Base-by-base conservation (phyloP, 1,140 invertebrate species). In the Brachionus rubens region DNA sequence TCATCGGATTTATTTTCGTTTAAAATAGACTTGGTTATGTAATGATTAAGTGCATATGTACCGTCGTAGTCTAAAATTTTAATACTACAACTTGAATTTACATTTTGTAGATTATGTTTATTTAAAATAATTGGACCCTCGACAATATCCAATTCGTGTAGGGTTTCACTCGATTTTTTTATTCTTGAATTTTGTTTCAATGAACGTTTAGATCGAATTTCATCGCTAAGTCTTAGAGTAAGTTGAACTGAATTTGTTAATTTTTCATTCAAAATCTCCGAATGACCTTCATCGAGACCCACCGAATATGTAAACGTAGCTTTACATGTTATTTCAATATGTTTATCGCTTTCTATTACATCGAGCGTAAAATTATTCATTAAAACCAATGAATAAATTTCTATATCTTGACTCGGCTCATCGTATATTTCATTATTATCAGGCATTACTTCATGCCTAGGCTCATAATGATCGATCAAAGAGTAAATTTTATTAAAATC, bases 381-480 rank as follows among this genome's bases (percentile, higher is more conserved):
- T 3, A 43, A 65, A 43, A 65, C 59, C 19, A 65, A 26, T n/a
- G 59, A 24, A 65, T 65, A 65, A 21, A 65, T 65, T 65, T 65
- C 59, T 14, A 36, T 14, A 10, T 65, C 40, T 43, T 21, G 10
- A 21, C 10, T 19, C 16, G 12, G 9, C 12, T 43, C 41, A 43
- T 46, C 43, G n/a, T 46, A 46, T n/a, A n/a, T n/a, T 14, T 10
- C 43, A 14, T 46, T 16, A 5, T 65, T 40, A 5, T 36, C 30
- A 3, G 24, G 7, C 24, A 5, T 36, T 36, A 9, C 9, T 5
- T 43, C 59, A 65, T 65, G 59, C 5, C 24, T 36, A 30, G 59
- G 59, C 36, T 65, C 59, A 43, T 65, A 65, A 24, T 65, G 59
- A n/a, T 65, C 59, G 4, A 65, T 10, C 21, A 65, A 43, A 65